phyloP scores from a whole-genome alignment of 2,888 invertebrate species.

The Synanthedon formicaeformis region DNA sequence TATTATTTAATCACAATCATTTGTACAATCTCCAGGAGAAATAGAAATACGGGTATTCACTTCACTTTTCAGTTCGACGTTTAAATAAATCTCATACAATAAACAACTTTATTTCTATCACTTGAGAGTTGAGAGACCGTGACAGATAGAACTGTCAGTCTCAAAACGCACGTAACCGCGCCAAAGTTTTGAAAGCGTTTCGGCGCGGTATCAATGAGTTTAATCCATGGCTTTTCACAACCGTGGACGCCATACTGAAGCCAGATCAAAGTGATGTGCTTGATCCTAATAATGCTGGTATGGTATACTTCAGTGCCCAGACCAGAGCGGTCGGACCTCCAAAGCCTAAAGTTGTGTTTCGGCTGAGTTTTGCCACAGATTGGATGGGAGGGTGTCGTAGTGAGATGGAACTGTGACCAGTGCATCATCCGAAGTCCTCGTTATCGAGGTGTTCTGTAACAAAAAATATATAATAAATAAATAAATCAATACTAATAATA shows the following conservation, averaged over 20 bases:
- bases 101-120: not conserved
- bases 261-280: slow-evolving; percentile 16
- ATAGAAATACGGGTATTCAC: not conserved
- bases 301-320: slow-evolving; percentile 26
- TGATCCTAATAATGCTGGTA: slow-evolving; percentile 38
- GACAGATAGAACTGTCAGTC: not conserved
- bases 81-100: not conserved
- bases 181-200: slow-evolving; percentile 25
- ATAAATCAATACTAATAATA: no score
- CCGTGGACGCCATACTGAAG: slow-evolving; percentile 33
- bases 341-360: slow-evolving; percentile 54
- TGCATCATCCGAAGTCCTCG: slow-evolving; percentile 77
- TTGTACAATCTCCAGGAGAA: slow-evolving; percentile 31
- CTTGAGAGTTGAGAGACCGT: not conserved
- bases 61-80: not conserved
- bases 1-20: slow-evolving; percentile 24
- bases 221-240: slow-evolving; percentile 51
- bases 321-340: slow-evolving; percentile 21
- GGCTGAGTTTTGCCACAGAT: slow-evolving; percentile 55
- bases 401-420: slow-evolving; percentile 82
- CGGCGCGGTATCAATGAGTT: slow-evolving; percentile 22
- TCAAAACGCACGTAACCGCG: slow-evolving; percentile 26
- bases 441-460: slow-evolving; percentile 77
- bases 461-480: slow-evolving; percentile 4
- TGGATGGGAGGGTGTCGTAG: slow-evolving; percentile 73